A percentile compares a stretch with the other conserved stretches of the same genome.
Conservation (phyloP, 2,797 vertebrate genomes). For the Halcyon leucocephala region DNA sequence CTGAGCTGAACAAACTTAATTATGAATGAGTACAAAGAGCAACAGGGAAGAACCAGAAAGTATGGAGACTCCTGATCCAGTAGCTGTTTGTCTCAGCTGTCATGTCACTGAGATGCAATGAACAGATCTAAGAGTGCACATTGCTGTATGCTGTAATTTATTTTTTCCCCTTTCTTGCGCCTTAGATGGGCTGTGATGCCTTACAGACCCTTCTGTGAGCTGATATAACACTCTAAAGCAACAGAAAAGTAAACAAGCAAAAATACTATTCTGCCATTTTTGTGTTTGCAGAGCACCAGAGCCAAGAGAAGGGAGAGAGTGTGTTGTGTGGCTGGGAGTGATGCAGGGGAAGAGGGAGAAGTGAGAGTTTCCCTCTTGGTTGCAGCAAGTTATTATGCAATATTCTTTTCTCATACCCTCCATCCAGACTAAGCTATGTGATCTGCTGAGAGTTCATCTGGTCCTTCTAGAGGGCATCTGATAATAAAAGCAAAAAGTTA, state of each 20-base stretch:
- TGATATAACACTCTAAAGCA: not conserved
- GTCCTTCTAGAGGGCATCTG: not conserved
- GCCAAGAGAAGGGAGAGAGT: not conserved
- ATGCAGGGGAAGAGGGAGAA: not conserved
- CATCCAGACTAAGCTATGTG: not conserved
- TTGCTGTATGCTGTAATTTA: not conserved
- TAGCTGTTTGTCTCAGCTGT: not conserved
- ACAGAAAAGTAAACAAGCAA: not conserved
- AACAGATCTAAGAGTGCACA: not conserved
- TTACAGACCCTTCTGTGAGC: not conserved
- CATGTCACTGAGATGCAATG: not conserved
- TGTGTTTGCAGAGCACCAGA: accelerated
- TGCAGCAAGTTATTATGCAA: not conserved
- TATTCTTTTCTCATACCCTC: not conserved
- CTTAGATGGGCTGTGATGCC: not conserved
- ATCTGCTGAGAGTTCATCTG: not conserved
- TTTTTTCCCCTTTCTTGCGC: not conserved
- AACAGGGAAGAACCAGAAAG: not conserved
- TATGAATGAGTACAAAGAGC: not conserved
- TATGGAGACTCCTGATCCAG: not conserved
- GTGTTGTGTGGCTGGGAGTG: not conserved
- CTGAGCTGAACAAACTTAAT: not conserved
- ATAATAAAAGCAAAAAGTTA: not conserved
- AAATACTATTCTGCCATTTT: not conserved
- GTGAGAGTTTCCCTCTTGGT: not conserved